These are phyloP conservation scores for Watsonalla cultraria DNA, from an alignment of 2,888 invertebrate species.

Conservation along the genomic window DNA sequence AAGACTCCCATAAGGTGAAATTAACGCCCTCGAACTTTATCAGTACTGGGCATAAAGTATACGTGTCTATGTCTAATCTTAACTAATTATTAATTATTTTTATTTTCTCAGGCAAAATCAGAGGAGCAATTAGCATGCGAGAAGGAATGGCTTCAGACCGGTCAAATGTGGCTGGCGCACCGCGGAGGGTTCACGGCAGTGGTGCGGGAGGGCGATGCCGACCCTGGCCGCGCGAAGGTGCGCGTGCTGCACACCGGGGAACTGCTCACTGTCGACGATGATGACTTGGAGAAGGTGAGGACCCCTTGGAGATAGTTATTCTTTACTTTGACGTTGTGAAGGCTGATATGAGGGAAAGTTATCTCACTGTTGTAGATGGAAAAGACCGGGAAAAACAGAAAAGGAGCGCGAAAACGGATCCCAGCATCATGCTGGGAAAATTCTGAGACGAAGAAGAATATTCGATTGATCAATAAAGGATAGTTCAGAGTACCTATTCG, in stretches of 20 bases:
- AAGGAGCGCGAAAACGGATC: too few relatives aligned
- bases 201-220: slow-evolving; percentile 85
- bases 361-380: too few relatives aligned
- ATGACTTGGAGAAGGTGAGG: slow-evolving; percentile 93
- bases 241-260: slow-evolving; percentile 90
- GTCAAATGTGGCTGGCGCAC: slow-evolving; percentile 95
- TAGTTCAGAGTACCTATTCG: too few relatives aligned
- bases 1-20: too few relatives aligned
- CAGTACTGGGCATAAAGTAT: too few relatives aligned
- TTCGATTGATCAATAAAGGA: too few relatives aligned
- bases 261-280: slow-evolving; percentile 93
- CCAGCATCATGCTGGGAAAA: too few relatives aligned
- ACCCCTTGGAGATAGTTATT: not conserved
- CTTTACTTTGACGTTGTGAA: not conserved
- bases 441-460: too few relatives aligned
- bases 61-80: not conserved
- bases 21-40: too few relatives aligned
- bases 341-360: too few relatives aligned
- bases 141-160: slow-evolving; percentile 83
- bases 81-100: not conserved
- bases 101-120: slow-evolving; percentile 77
- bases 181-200: slow-evolving; percentile 94
- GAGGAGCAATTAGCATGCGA: slow-evolving; percentile 82
- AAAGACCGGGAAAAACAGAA: too few relatives aligned
- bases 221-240: slow-evolving; percentile 84